These are phyloP conservation scores for Alethe castanea DNA, from an alignment of 2,113 vertebrate species.

Conservation along the genomic window DNA sequence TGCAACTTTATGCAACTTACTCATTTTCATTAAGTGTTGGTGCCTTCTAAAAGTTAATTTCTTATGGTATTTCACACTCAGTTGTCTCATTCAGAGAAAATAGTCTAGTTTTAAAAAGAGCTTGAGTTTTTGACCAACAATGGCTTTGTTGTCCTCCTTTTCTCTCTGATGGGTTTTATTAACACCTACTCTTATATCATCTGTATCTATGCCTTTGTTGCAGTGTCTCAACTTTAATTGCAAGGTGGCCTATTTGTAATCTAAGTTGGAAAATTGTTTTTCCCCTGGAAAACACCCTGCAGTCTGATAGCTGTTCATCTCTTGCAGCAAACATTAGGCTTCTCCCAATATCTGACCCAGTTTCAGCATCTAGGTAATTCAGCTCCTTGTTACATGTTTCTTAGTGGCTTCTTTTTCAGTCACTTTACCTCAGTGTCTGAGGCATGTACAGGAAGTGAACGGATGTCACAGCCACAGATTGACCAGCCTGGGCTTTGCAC, in stretches of 20 bases:
- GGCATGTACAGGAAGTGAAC: background rate
- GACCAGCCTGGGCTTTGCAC: background rate
- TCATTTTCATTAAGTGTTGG: background rate
- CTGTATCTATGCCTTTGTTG: background rate
- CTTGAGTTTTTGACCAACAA: background rate
- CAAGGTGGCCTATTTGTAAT: background rate
- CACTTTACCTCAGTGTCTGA: background rate
- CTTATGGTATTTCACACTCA: background rate
- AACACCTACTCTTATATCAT: background rate
- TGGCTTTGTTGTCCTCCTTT: background rate
- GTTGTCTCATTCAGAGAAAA: background rate
- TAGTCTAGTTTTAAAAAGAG: background rate
- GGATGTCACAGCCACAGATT: background rate
- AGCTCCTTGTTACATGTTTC: background rate
- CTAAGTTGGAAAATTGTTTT: background rate
- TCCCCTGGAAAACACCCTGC: background rate
- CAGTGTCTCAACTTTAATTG: background rate
- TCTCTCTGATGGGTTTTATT: background rate
- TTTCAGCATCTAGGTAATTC: background rate
- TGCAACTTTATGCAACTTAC: background rate
- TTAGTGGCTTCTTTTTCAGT: background rate
- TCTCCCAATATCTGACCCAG: background rate
- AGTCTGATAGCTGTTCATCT: background rate
- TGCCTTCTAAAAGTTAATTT: background rate
- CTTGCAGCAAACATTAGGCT: background rate